Evolutionary conservation across 2,797 vertebrate genomes (phyloP).

Genomic region (Tapera naevia): DNA sequence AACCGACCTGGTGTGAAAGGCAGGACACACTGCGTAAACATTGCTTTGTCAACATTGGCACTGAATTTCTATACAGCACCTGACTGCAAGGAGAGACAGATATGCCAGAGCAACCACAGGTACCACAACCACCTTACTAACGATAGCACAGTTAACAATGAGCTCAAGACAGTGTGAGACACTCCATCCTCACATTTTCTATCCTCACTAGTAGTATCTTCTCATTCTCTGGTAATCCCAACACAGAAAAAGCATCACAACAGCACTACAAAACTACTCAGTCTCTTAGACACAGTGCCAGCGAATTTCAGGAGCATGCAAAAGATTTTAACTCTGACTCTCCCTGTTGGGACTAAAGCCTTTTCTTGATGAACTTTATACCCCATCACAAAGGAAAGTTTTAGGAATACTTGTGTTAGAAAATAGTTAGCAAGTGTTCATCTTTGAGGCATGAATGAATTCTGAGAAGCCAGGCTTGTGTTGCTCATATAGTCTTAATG

Average conservation of each 20-base stretch:
- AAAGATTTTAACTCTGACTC: not conserved
- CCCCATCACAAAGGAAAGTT: not conserved
- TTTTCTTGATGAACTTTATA: not conserved
- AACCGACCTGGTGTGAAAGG: not conserved
- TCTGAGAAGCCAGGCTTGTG: not conserved
- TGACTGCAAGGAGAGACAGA: not conserved
- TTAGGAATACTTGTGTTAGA: not conserved
- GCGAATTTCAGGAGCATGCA: not conserved
- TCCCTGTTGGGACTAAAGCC: not conserved
- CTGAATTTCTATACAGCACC: accelerated
- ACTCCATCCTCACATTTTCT: not conserved
- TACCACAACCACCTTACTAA: not conserved
- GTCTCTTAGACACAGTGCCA: not conserved
- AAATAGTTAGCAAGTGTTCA: accelerated
- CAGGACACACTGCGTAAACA: not conserved
- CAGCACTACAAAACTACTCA: not conserved
- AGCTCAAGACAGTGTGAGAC: not conserved
- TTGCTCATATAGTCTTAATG: not conserved
- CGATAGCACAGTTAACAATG: accelerated
- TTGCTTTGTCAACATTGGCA: not conserved
- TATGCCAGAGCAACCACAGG: not conserved
- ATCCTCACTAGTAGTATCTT: not conserved
- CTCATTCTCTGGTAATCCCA: not conserved
- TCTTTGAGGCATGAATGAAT: not conserved
- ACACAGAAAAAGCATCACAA: not conserved